Evolutionary conservation across 2,113 vertebrate species (phyloP).

Genomic region (Lonchura striata): DNA sequence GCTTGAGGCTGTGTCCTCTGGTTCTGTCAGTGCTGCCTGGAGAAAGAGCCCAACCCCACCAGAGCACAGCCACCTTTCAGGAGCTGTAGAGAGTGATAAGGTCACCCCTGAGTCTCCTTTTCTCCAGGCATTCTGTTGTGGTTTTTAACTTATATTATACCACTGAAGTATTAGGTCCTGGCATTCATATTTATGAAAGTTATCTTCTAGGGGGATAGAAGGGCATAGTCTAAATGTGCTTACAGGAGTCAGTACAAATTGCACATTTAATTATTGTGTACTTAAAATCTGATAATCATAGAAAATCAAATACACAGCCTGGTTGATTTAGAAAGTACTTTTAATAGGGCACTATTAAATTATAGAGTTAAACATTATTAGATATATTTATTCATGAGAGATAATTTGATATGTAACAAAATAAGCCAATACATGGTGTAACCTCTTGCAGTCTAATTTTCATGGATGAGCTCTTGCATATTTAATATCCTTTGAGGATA

Average conservation of each 20-base stretch:
- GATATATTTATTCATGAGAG: conserved; percentile 81
- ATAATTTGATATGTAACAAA: conserved; percentile 81
- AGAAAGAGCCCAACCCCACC: neutral
- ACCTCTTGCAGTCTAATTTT: conserved; percentile 80
- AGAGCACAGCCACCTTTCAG: neutral
- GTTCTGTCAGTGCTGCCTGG: neutral
- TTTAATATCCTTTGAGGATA: conserved; percentile 80
- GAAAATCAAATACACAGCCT: conserved; percentile 73
- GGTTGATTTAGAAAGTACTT: conserved; percentile 68
- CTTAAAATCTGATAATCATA: conserved; percentile 63
- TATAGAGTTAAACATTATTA: conserved; percentile 77
- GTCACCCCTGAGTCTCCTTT: neutral
- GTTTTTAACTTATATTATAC: neutral
- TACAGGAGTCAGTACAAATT: conserved; percentile 65
- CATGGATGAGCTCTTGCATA: conserved; percentile 81
- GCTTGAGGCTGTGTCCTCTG: neutral
- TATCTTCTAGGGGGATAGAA: conserved; percentile 36
- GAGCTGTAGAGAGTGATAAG: neutral
- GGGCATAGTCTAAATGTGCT: conserved; percentile 42
- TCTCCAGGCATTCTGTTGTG: neutral
- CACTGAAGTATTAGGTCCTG: neutral
- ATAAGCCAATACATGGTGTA: conserved; percentile 77
- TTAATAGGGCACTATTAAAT: conserved; percentile 78
- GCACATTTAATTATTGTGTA: conserved; percentile 71
- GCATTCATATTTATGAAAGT: conserved; percentile 23